Conservation (phyloP, 35 echinoderm and acorn worm genomes). For the Holothuria glaberrima region DNA sequence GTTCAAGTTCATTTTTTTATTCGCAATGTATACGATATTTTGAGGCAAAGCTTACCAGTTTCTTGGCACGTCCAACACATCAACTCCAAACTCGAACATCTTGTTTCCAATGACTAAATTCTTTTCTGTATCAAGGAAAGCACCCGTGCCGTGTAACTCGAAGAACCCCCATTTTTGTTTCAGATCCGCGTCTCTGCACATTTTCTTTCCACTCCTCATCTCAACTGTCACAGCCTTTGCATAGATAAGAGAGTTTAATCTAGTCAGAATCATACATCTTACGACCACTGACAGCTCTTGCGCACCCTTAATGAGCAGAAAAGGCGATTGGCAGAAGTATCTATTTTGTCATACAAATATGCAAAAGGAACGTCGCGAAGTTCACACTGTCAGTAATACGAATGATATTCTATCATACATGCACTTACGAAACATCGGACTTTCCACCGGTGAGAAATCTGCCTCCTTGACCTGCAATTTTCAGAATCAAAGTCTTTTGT, state of each 20-base stretch:
- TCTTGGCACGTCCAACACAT: slow-evolving; percentile 33
- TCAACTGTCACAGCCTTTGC: slow-evolving; percentile 30
- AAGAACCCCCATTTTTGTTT: slow-evolving; percentile 37
- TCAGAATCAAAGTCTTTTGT: too few species aligned
- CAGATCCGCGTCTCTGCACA: slow-evolving; percentile 12
- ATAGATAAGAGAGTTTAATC: background rate
- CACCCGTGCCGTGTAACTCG: slow-evolving; percentile 1
- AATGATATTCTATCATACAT: too few species aligned
- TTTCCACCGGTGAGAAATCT: too few species aligned
- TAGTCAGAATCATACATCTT: background rate
- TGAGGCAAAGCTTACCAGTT: slow-evolving; percentile 12
- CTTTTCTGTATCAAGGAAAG: slow-evolving; percentile 27
- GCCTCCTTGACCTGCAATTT: too few species aligned
- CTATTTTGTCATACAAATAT: background rate
- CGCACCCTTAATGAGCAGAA: too few species aligned
- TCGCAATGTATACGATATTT: background rate
- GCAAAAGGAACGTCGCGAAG: too few species aligned
- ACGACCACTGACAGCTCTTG: too few species aligned
- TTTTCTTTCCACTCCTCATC: slow-evolving; percentile 37
- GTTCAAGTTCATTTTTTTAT: background rate
- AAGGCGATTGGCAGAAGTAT: background rate
- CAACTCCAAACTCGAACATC: slow-evolving; percentile 30
- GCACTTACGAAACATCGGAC: too few species aligned
- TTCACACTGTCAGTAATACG: too few species aligned
- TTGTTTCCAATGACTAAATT: slow-evolving; percentile 23